phyloP scores from a whole-genome alignment of 2,113 vertebrate species.

The Dicerorhinus sumatrensis region DNA sequence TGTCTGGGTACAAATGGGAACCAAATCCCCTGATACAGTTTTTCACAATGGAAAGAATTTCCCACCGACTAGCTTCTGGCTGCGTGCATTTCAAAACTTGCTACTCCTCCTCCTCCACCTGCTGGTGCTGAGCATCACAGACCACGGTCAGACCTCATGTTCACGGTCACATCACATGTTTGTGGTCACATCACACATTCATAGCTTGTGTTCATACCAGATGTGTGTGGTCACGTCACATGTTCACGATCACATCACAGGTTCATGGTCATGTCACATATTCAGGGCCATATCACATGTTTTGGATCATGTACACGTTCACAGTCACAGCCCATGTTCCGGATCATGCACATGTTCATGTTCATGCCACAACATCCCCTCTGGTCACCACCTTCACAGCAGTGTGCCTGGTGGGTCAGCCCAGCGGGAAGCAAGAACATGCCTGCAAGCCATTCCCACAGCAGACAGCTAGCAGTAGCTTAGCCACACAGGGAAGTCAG shows the following conservation, averaged over 20 bases:
- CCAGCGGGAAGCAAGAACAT: not conserved
- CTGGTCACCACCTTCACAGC: not conserved
- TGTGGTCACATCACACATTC: not conserved
- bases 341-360: too few relatives aligned
- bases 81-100: not conserved
- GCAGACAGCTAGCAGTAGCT: not conserved
- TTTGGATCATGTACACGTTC: too few relatives aligned
- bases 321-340: not conserved
- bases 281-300: not conserved
- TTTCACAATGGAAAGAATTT: not conserved
- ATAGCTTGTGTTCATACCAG: not conserved
- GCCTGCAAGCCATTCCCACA: not conserved
- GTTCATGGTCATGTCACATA: not conserved
- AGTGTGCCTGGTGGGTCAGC: accelerated
- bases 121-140: not conserved
- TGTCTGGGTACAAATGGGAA: accelerated
- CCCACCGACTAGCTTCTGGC: not conserved
- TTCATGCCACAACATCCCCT: accelerated
- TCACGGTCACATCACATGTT: not conserved
- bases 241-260: not conserved
- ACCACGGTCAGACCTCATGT: not conserved
- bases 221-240: too few relatives aligned
- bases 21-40: not conserved
- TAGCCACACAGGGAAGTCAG: not conserved
- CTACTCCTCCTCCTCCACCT: too few relatives aligned